Base-by-base conservation (phyloP, 1,140 invertebrate species). In the Cecropterus lyciades region DNA sequence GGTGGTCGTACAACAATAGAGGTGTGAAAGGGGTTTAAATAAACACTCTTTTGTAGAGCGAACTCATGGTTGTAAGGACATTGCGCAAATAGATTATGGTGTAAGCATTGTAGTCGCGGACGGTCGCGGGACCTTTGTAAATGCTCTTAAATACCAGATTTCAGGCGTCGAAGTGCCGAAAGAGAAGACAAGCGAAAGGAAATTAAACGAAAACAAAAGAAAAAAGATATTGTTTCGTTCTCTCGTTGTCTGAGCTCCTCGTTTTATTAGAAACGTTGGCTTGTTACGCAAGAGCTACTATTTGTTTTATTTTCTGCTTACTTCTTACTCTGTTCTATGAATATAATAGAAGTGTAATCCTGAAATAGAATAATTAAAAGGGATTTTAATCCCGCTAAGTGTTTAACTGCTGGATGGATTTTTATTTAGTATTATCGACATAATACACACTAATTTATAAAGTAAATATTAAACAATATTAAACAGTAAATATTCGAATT, bases 11-110 rank as follows among this genome's bases (percentile, higher is more conserved):
- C 64, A 78, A 87, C 82, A 87, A 87, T 81, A 67, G 84, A 82
- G 77, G 84, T 84, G 84, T 80, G 81, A 86, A 86, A 85, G 82
- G 84, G 84, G 81, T 87, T 85, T 80, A 80, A 78, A 77, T 85
- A 87, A 87, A 87, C 81, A 82, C 75, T 81, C 82, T 84, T 84
- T 87, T 87, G 82, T 85, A 73, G 67, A 73, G 75, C 72, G 67
- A 72, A 72, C 74, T 76, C 82, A 77, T 73, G 74, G 78, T 75
- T 77, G 65, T 60, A 77, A 79, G 65, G 75, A 77, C 70, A 71
- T 84, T 79, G 76, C 70, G 77, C 79, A 84, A 85, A 87, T 85
- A 87, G 79, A 86, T 86, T 86, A 84, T 77, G 73, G 79, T 70
- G 70, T 75, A 73, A 68, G 76, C 78, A 79, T 77, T 73, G 75